Conservation (phyloP, 2,888 invertebrate genomes). For the Cerceris rybyensis region DNA sequence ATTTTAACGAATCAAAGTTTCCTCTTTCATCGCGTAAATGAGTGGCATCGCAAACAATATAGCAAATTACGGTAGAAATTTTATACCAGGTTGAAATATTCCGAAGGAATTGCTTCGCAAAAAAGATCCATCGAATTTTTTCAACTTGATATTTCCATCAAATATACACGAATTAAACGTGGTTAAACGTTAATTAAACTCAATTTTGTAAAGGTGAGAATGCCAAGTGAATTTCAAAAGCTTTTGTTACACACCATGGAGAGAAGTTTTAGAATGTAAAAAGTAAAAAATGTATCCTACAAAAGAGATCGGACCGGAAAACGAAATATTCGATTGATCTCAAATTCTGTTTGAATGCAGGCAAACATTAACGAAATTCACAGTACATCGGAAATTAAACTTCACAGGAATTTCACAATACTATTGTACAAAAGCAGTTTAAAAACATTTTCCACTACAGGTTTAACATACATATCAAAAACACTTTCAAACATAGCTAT, state of each 20-base stretch:
- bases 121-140: no score
- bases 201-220: no score
- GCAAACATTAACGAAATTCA: neutral
- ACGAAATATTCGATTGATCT: no score
- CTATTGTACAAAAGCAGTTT: neutral
- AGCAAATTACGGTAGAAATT: constrained; percentile 5
- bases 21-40: constrained; percentile 21
- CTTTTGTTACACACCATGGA: no score
- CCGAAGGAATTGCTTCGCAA: neutral
- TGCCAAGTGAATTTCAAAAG: no score
- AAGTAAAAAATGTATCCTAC: no score
- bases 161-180: neutral
- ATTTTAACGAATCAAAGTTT: constrained; percentile 32
- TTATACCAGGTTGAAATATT: constrained; percentile 1
- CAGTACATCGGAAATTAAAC: neutral
- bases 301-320: no score
- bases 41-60: constrained; percentile 4
- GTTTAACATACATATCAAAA: neutral
- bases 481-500: no score
- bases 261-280: no score
- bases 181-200: no score
- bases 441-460: neutral
- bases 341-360: no score
- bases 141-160: no score
- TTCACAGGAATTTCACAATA: neutral